Evolutionary conservation across 2,888 invertebrate genomes (phyloP), one percentile per base, ranked within the genome.

Genomic region (Theodoxus fluviatilis): DNA sequence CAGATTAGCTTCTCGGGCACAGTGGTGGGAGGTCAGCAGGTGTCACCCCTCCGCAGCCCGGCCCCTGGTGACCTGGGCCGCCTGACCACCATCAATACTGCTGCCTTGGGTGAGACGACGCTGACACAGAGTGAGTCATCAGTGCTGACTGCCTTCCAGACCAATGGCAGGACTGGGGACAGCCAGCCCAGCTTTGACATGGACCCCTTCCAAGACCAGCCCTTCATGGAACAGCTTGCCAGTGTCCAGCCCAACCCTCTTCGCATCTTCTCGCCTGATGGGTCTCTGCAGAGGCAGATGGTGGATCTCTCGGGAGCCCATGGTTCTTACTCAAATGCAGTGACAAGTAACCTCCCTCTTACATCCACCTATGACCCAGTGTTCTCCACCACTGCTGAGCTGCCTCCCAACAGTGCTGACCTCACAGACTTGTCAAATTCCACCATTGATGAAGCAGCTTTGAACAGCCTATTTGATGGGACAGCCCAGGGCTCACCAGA

Each of bases 381-480:
- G 12, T 55, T 70, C 18, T 38, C 71, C 49, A 73, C 68, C 35
- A 68, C 74, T 22, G 25, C 70, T 18, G 70, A 68, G 35, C 61
- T 67, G 1, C 70, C 71, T n/a, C 38, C 68, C 22, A 68, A 71
- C 15, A 64, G 25, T 43, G 55, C 64, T 7, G n/a, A 63, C 9
- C 38, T 71, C n/a, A n/a, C n/a, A n/a, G n/a, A n/a, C n/a, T n/a
- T n/a, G n/a, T n/a, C n/a, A n/a, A n/a, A n/a, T n/a, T 78, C 81
- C 28, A 81, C 81, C 7, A 79, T 81, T 12, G 81, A 81, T 71
- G 78, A 81, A 71, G 78, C 74, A 65, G 78, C 80, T 57, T 78
- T 81, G 63, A 79, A 80, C 31, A 79, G 76, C 69, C 73, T 81
- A 61, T 79, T 81, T 75, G 75, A 75, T 67, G 74, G n/a, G n/a